Evolutionary conservation across 2,113 vertebrate genomes (phyloP), one percentile per base, ranked within the genome.

Genomic region (Tylochromis polylepis): DNA sequence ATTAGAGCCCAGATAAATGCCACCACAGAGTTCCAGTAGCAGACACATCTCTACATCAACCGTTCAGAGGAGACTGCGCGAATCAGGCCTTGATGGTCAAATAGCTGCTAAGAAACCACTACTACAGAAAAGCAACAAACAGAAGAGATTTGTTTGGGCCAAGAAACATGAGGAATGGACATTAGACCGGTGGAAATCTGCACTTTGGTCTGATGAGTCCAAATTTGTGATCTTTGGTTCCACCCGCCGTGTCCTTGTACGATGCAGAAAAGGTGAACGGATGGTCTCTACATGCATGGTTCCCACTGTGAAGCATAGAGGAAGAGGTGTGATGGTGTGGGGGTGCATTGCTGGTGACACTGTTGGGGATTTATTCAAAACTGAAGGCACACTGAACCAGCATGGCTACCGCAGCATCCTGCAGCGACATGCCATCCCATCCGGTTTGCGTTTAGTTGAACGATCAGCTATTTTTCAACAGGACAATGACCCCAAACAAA

Each of bases 131-230:
- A n/a, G n/a, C n/a, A n/a, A n/a, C n/a, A n/a, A n/a, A n/a, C n/a
- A n/a, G n/a, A n/a, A n/a, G n/a, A n/a, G n/a, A n/a, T n/a, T 34
- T 3, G 59, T 62, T 62, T 62, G 59, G 59, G 29, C 29, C 59
- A 62, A 20, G 59, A 62, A 62, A 62, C 59, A 62, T 16, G 34
- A 59, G 27, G 58, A 59, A 62, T 6, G 59, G 59, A 62, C 4
- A 62, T 62, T 62, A 34, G 59, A 36, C 59, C 59, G 34, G 29
- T 62, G 59, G 59, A 34, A 20, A 62, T 62, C 59, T 62, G n/a
- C n/a, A n/a, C n/a, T n/a, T n/a, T n/a, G 59, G 59, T 34, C 29
- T 62, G 16, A 62, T 20, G 59, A 62, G 16, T 43, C 41, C 41
- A 43, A n/a, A n/a, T n/a, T n/a, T n/a, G n/a, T n/a, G n/a, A n/a